Base-by-base conservation (phyloP, 2,113 vertebrate genomes). In the Epinephelus fuscoguttatus region DNA sequence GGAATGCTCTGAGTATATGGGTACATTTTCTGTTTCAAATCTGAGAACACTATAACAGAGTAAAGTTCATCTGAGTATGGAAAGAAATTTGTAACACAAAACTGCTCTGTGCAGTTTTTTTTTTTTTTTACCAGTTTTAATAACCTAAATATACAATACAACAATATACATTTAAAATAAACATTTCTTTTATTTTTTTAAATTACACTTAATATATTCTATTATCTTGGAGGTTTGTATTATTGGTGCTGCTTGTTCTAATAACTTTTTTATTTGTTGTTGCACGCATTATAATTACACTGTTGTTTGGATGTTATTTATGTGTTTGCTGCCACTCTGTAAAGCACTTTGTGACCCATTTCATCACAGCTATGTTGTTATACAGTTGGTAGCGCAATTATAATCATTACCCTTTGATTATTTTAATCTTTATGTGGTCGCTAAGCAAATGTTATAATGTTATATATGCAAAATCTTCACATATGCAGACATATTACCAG, bases 341-440 rank as follows among this genome's bases (percentile, higher is more conserved):
- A n/a, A 57, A 63, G 4, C 47, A 30, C 18, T 66, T 53, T 74
- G 69, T 69, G 23, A 14, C 13, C 60, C 33, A 53, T 83, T 87
- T 80, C 30, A 30, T 15, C 33, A 12, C 25, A 63, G 21, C 13
- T 40, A 5, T 30, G 55, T 7, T 15, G 21, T 15, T 47, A 10
- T 2, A 50, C 5, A 80, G 13, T 55, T n/a, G 37, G 14, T 50
- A 19, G 27, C 61, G 27, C 63, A 53, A 63, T 37, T 63, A 17
- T n/a, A 18, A 21, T 53, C 14, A 77, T 42, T 50, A 42, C 19
- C 2, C 12, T 72, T 21, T 19, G 7, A 8, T 56, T 47, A 40
- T 30, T 45, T 68, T 37, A 3, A 21, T 50, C 67, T 50, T 33
- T 52, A 70, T 27, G 8, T 52, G 23, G 52, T 11, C 55, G 45